A percentile compares a stretch with the other conserved stretches of the same genome.
phyloP scores from a whole-genome alignment of 1,140 invertebrate genomes.

The Calephelis nemesis region DNA sequence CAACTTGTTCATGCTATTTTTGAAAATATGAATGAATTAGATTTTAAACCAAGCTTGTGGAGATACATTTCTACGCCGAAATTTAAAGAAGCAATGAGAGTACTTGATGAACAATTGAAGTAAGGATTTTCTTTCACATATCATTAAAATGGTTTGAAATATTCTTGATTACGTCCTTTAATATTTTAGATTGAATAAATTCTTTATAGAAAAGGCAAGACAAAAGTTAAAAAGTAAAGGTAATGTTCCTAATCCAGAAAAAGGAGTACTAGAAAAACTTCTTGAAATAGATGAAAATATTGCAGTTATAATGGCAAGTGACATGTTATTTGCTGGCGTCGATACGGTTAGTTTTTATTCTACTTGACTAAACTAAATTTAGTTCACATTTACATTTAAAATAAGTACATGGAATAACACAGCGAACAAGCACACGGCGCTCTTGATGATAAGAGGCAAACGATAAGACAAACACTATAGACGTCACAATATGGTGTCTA shows the following conservation, averaged over 20 bases:
- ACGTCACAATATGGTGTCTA: no score
- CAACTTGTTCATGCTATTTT: slow-evolving; percentile 81
- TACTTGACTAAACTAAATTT: no score
- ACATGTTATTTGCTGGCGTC: slow-evolving; percentile 87
- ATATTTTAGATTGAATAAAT: slow-evolving; percentile 39
- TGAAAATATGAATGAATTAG: slow-evolving; percentile 78
- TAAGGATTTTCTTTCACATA: neutral
- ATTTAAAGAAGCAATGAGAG: slow-evolving; percentile 77
- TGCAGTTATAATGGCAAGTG: slow-evolving; percentile 83
- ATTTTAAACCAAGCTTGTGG: slow-evolving; percentile 82
- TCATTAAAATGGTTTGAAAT: neutral
- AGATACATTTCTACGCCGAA: slow-evolving; percentile 79
- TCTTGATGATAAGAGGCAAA: no score
- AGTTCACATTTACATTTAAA: no score
- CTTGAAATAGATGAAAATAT: slow-evolving; percentile 77
- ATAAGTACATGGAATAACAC: no score
- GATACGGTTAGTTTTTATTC: slow-evolving; percentile 81
- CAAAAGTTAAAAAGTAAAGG: slow-evolving; percentile 37
- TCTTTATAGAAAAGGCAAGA: slow-evolving; percentile 43
- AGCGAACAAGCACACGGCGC: no score
- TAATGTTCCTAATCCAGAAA: slow-evolving; percentile 36
- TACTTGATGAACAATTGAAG: slow-evolving; percentile 41
- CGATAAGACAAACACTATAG: no score
- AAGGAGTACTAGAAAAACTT: slow-evolving; percentile 78
- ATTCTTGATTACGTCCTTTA: neutral